Conservation (phyloP, 1,140 invertebrate genomes). For the Drosophila micromelanica region DNA sequence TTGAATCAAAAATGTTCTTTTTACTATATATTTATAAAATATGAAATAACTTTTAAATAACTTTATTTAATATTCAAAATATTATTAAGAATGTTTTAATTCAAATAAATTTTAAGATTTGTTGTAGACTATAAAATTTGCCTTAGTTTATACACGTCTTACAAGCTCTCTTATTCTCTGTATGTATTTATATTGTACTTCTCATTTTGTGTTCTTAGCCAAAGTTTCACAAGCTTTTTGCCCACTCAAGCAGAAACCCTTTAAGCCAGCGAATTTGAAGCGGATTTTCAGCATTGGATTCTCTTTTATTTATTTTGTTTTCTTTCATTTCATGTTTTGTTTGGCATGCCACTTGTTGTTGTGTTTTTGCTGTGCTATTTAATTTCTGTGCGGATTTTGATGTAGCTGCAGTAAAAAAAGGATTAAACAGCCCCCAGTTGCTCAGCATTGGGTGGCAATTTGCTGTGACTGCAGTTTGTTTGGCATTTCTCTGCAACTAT, state of each 20-base stretch:
- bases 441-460: slow-evolving; percentile 47
- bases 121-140: neutral
- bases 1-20: too few relatives aligned
- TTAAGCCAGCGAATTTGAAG: slow-evolving; percentile 11
- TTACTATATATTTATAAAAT: too few relatives aligned
- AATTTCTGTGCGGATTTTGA: slow-evolving; percentile 50
- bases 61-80: too few relatives aligned
- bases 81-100: too few relatives aligned
- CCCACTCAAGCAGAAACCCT: slow-evolving; percentile 13
- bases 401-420: slow-evolving; percentile 47
- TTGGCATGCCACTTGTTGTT: slow-evolving; percentile 47
- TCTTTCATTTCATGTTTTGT: slow-evolving; percentile 1
- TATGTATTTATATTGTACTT: neutral
- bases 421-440: slow-evolving; percentile 39
- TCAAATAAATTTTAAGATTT: too few relatives aligned
- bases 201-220: slow-evolving; percentile 8
- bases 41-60: too few relatives aligned
- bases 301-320: slow-evolving; percentile 7
- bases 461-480: slow-evolving; percentile 56
- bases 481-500: slow-evolving; percentile 29
- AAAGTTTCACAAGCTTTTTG: slow-evolving; percentile 17
- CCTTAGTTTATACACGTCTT: neutral
- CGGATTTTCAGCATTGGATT: slow-evolving; percentile 25
- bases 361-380: slow-evolving; percentile 53
- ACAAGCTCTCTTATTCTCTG: neutral